Percentiles rank a stretch among this genome's conserved stretches.
phyloP scores from a whole-genome alignment of 2,888 invertebrate genomes.

The Barypeithes pellucidus region DNA sequence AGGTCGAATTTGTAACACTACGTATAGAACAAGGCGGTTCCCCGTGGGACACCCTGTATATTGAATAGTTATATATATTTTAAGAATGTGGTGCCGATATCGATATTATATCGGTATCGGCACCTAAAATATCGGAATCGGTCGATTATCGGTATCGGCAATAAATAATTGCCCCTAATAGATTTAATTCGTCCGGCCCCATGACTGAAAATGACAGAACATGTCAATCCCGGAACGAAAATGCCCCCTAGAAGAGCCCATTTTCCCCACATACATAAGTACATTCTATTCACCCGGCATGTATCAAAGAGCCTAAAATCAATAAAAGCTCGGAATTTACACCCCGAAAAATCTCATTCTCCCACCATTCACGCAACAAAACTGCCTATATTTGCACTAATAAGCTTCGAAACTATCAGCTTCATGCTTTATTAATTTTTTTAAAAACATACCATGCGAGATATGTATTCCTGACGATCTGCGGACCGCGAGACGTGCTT shows the following conservation, averaged over 20 bases:
- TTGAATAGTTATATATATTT: too few species aligned
- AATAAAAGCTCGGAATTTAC: constrained; percentile 47
- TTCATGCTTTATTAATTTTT: constrained; percentile 19
- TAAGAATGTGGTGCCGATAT: too few species aligned
- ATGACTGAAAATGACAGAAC: not conserved
- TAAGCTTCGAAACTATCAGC: constrained; percentile 1
- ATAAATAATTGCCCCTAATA: too few species aligned
- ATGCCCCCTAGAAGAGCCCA: constrained; percentile 31
- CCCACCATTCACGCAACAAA: not conserved
- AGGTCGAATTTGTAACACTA: too few species aligned
- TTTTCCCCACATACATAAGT: constrained; percentile 46
- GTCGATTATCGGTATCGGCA: too few species aligned
- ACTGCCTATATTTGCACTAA: not conserved
- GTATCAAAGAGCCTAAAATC: constrained; percentile 54
- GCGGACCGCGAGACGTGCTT: constrained; percentile 58
- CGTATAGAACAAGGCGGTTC: too few species aligned
- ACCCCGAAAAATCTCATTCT: constrained; percentile 2
- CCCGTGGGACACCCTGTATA: too few species aligned
- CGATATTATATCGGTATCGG: too few species aligned
- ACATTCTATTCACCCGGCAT: constrained; percentile 50
- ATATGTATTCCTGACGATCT: constrained; percentile 64
- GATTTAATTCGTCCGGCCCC: too few species aligned
- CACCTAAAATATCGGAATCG: too few species aligned
- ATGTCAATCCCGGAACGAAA: not conserved
- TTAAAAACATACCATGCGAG: constrained; percentile 64